Percentiles rank a stretch among this genome's conserved stretches.
Conservation (phyloP, 1,140 invertebrate species). For the Drosophila ironensis region DNA sequence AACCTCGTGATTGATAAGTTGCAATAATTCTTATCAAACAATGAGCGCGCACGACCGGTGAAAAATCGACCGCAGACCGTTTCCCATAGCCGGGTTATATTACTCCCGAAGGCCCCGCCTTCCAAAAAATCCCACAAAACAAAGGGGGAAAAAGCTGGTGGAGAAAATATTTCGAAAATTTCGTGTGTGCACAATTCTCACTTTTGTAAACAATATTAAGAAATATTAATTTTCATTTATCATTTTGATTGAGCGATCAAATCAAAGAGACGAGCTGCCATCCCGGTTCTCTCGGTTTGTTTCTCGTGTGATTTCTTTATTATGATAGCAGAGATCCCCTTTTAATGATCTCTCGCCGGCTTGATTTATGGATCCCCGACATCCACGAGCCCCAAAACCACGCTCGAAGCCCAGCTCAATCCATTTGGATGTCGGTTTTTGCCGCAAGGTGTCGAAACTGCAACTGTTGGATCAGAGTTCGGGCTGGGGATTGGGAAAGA, state of each 20-base stretch:
- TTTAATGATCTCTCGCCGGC: slow-evolving; percentile 71
- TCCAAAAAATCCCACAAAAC: neutral
- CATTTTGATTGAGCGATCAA: slow-evolving; percentile 82
- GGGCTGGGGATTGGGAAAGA: slow-evolving; percentile 17
- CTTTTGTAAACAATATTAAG: slow-evolving; percentile 82
- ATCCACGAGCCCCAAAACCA: neutral
- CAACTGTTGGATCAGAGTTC: slow-evolving; percentile 34
- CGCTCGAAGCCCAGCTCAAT: neutral
- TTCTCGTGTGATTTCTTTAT: slow-evolving; percentile 80
- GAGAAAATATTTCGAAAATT: slow-evolving; percentile 23
- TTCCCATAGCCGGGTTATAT: slow-evolving; percentile 33
- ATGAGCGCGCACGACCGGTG: slow-evolving; percentile 41
- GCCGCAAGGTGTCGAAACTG: slow-evolving; percentile 75
- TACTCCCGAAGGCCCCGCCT: neutral
- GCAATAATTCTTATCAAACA: slow-evolving; percentile 82
- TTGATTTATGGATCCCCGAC: slow-evolving; percentile 72
- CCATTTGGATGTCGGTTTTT: slow-evolving; percentile 9
- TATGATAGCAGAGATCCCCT: slow-evolving; percentile 76
- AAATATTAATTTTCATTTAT: slow-evolving; percentile 82
- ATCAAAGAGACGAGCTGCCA: slow-evolving; percentile 50
- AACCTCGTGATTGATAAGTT: slow-evolving; percentile 77
- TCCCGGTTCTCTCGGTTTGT: slow-evolving; percentile 66
- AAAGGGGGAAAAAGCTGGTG: slow-evolving; percentile 11
- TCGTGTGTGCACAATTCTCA: slow-evolving; percentile 78
- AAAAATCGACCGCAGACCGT: slow-evolving; percentile 49